Evolutionary conservation across 2,797 vertebrate genomes (phyloP).

Genomic region (Falco biarmicus): DNA sequence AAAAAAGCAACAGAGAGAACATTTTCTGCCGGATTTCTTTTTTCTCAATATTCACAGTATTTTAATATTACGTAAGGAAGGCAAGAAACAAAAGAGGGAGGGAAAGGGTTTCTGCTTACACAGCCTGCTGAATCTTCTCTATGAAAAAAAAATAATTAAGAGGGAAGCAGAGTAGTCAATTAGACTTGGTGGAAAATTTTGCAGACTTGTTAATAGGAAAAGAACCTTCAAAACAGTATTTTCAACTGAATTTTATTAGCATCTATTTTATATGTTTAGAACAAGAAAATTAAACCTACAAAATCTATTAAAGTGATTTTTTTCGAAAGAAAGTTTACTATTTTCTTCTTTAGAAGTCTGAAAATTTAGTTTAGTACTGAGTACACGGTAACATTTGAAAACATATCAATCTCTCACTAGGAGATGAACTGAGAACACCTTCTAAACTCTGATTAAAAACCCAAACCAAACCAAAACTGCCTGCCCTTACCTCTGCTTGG

Average conservation of each 20-base stretch:
- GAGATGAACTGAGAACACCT: not conserved
- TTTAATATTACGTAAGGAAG: conserved; percentile 40
- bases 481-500: not conserved
- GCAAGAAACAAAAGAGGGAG: conserved; percentile 42
- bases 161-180: not conserved
- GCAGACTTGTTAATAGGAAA: not conserved
- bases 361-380: not conserved
- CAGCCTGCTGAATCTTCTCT: not conserved
- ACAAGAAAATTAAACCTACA: not conserved
- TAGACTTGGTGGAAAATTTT: not conserved
- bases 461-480: not conserved
- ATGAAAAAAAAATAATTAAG: not conserved
- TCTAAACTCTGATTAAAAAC: not conserved
- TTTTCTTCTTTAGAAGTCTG: not conserved
- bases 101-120: conserved; percentile 22
- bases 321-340: not conserved
- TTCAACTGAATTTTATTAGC: not conserved
- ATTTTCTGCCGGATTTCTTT: conserved; percentile 1
- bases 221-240: not conserved
- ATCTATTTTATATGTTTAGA: not conserved
- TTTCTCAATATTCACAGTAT: not conserved
- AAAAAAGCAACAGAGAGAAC: conserved; percentile 26
- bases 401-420: not conserved
- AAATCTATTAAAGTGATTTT: not conserved
- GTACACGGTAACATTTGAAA: not conserved